Conservation (phyloP, 2,113 vertebrate genomes). For the Melanerpes aurifrons region DNA sequence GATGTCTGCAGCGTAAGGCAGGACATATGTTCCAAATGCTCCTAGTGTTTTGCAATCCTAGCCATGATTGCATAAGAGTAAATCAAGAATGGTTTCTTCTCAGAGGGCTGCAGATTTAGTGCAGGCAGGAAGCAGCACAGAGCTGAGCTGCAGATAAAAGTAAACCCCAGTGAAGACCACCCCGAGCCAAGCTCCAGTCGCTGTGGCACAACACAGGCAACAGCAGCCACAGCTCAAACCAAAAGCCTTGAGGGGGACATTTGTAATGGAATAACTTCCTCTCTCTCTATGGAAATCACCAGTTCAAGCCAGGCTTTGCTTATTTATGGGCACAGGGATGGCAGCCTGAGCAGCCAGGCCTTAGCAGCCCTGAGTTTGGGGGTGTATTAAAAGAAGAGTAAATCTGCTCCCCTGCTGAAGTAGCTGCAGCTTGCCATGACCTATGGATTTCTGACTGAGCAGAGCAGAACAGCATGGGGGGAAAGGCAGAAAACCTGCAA, state of each 20-base stretch:
- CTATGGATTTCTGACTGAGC: not conserved
- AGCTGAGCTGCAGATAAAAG: not conserved
- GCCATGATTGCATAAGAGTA: not conserved
- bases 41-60: not conserved
- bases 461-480: not conserved
- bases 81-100: not conserved
- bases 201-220: not conserved
- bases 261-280: not conserved
- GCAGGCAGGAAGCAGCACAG: not conserved
- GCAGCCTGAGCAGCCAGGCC: not conserved
- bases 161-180: not conserved
- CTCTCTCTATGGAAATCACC: not conserved
- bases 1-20: not conserved
- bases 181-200: not conserved
- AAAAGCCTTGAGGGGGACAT: not conserved
- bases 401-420: not conserved
- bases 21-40: not conserved
- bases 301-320: not conserved
- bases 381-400: not conserved
- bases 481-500: not conserved
- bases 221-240: not conserved
- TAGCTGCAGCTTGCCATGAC: not conserved
- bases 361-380: conserved; percentile 10
- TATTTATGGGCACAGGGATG: not conserved
- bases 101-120: not conserved